phyloP scores from a whole-genome alignment of 2,888 invertebrate genomes.

The Julus scandinavius region DNA sequence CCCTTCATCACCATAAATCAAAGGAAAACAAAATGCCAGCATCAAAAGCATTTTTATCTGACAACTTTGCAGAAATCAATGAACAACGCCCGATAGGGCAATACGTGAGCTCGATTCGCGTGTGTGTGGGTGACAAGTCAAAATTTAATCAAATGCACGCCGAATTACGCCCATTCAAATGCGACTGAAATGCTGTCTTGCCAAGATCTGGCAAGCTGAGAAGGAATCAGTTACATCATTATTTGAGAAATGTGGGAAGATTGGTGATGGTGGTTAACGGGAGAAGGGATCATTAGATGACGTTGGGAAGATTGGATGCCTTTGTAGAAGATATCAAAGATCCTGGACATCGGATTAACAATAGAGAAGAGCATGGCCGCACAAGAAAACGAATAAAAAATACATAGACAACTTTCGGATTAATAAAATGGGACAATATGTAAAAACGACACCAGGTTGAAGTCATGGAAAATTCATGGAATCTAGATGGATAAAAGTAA shows the following conservation, averaged over 20 bases:
- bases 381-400: too few relatives aligned
- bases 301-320: neutral
- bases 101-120: constrained; percentile 6
- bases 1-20: constrained; percentile 51
- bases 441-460: too few relatives aligned
- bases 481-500: too few relatives aligned
- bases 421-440: too few relatives aligned
- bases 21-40: constrained; percentile 47
- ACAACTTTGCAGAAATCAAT: constrained; percentile 34
- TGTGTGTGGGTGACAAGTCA: constrained; percentile 42
- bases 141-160: constrained; percentile 40
- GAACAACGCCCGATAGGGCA: constrained; percentile 34
- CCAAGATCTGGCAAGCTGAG: constrained; percentile 17
- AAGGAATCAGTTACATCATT: constrained; percentile 15
- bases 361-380: too few relatives aligned
- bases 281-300: neutral
- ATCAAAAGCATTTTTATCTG: constrained; percentile 50
- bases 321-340: neutral
- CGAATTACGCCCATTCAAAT: constrained; percentile 40
- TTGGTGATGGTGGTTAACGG: neutral
- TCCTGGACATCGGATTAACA: neutral
- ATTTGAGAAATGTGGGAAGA: neutral
- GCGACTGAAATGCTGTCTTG: constrained; percentile 29
- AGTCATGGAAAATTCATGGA: too few relatives aligned
- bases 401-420: too few relatives aligned